Conservation (phyloP, 1,140 invertebrate genomes). For the Metopolophium dirhodum region DNA sequence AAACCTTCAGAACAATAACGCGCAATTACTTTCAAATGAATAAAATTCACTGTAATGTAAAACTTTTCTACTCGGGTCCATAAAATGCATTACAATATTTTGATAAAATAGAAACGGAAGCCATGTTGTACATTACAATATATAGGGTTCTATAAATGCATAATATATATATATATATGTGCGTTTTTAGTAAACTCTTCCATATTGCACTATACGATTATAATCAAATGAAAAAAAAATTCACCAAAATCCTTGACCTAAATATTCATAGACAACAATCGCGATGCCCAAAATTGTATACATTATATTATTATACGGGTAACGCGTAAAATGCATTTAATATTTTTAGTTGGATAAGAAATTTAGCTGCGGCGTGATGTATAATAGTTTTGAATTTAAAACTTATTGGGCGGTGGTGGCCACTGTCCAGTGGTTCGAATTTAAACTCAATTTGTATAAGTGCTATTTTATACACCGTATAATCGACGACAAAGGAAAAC, state of each 20-base stretch:
- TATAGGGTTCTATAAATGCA: neutral
- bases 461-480: neutral
- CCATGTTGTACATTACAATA: neutral
- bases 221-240: conserved; percentile 6
- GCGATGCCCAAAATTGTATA: neutral
- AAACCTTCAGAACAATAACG: neutral
- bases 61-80: neutral
- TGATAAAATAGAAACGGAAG: neutral
- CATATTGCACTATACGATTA: neutral
- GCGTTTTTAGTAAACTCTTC: neutral
- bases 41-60: neutral
- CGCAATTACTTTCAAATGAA: conserved; percentile 17
- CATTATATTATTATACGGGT: neutral
- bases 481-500: neutral
- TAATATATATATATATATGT: neutral
- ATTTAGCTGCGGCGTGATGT: neutral
- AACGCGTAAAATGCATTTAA: neutral
- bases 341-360: neutral
- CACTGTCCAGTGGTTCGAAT: neutral
- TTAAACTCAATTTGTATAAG: neutral
- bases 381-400: neutral
- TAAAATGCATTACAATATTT: conserved; percentile 2
- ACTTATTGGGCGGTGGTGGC: neutral
- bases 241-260: conserved; percentile 29
- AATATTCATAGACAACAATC: neutral